phyloP scores from a whole-genome alignment of 2,113 vertebrate genomes.

The Carlito syrichta region DNA sequence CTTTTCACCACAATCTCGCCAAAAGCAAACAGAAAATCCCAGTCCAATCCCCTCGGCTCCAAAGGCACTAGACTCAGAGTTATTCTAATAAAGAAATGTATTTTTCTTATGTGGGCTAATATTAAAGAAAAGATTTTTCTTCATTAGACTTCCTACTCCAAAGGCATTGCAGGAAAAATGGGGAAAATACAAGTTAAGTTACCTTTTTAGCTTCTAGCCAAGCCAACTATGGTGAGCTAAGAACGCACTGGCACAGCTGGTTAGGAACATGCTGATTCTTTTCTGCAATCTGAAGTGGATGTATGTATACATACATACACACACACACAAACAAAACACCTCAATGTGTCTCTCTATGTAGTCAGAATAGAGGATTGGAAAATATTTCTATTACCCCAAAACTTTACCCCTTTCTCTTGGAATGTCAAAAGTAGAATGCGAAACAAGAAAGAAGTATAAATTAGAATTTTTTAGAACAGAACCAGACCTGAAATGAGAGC shows the following conservation, averaged over 20 bases:
- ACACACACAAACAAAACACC: no score
- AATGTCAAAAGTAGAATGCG: constrained; percentile 29
- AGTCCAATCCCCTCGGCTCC: background rate
- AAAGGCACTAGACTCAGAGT: constrained; percentile 24
- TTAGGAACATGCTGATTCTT: constrained; percentile 12
- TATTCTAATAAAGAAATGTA: constrained; percentile 36
- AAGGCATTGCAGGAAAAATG: constrained; percentile 14
- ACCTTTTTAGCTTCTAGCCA: constrained; percentile 23
- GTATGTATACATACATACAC: no score
- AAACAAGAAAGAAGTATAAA: constrained; percentile 40
- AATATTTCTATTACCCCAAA: background rate
- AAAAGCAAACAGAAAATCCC: constrained; percentile 42
- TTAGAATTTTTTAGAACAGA: background rate
- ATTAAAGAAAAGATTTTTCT: constrained; percentile 31
- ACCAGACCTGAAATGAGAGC: background rate
- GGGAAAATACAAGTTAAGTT: background rate
- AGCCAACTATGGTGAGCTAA: background rate
- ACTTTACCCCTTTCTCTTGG: background rate
- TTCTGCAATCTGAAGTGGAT: background rate
- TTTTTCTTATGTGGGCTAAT: background rate
- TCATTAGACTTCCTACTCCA: constrained; percentile 21
- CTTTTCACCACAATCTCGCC: background rate
- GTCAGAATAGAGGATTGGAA: background rate
- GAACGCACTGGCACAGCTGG: background rate
- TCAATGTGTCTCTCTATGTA: constrained; percentile 21